Conservation (phyloP, 2,113 vertebrate genomes). For the Poicephalus meyeri region DNA sequence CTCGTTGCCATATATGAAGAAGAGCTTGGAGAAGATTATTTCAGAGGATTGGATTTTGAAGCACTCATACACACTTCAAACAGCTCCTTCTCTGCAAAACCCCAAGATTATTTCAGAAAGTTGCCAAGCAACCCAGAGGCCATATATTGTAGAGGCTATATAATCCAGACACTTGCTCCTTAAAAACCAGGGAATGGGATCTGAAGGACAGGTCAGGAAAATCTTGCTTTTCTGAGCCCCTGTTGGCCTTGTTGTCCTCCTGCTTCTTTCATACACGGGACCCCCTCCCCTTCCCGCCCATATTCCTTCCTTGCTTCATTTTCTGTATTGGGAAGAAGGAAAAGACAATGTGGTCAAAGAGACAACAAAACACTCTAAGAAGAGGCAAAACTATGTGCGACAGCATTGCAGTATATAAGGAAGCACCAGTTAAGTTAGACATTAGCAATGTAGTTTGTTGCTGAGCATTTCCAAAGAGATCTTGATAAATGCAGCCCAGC, state of each 20-base stretch:
- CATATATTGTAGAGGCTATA: neutral
- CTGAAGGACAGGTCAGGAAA: neutral
- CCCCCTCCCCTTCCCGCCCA: fast-evolving
- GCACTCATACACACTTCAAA: neutral
- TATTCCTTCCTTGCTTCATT: neutral
- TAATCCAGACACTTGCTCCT: neutral
- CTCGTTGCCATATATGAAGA: neutral
- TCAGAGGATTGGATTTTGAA: slow-evolving; percentile 23
- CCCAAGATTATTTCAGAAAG: slow-evolving; percentile 4
- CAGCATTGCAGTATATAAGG: neutral
- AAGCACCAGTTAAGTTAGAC: neutral
- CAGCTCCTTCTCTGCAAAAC: neutral
- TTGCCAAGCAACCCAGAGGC: neutral
- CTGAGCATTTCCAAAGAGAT: neutral
- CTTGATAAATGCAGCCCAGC: neutral
- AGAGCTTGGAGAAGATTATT: neutral
- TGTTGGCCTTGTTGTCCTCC: neutral
- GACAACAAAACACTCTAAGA: neutral
- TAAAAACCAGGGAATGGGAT: neutral
- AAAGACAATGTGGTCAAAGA: neutral
- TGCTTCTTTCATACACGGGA: neutral
- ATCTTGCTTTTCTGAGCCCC: neutral
- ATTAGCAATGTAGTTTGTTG: neutral
- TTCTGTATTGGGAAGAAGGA: neutral
- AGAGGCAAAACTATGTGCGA: neutral